Conservation (phyloP, 2,888 invertebrate genomes). For the Temnothorax ravouxi region DNA sequence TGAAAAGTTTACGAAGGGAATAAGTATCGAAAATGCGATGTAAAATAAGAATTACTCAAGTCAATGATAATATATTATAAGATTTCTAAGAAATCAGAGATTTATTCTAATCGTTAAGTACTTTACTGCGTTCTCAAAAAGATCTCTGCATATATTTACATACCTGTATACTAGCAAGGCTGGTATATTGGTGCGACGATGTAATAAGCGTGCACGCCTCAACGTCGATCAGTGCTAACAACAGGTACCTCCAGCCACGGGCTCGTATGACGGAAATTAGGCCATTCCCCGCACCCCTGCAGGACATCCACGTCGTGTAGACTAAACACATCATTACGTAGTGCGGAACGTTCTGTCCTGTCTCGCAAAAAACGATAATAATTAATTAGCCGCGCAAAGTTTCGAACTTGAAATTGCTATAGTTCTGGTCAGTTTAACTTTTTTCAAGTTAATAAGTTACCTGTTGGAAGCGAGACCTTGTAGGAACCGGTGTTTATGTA, state of each 20-base stretch:
- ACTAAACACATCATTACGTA: conserved; percentile 92
- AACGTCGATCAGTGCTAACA: conserved; percentile 94
- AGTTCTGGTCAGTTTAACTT: background rate
- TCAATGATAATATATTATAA: background rate
- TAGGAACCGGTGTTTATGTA: conserved; percentile 89
- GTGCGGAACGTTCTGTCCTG: conserved; percentile 93
- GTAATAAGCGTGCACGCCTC: conserved; percentile 94
- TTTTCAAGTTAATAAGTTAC: conserved; percentile 81
- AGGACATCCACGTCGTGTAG: conserved; percentile 92
- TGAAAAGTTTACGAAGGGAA: background rate
- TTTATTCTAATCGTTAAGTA: background rate
- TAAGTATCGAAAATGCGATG: background rate
- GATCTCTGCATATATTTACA: conserved; percentile 31
- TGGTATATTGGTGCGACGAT: conserved; percentile 92
- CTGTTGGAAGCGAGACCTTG: conserved; percentile 91
- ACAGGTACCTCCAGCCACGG: conserved; percentile 92
- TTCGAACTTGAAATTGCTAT: background rate
- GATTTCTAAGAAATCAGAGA: background rate
- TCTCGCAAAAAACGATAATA: conserved; percentile 61
- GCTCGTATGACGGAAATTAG: conserved; percentile 89
- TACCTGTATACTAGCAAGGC: conserved; percentile 91
- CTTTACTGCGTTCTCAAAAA: background rate
- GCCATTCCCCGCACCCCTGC: conserved; percentile 89
- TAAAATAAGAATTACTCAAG: background rate
- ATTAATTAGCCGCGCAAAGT: conserved; percentile 1